A percentile compares a stretch with the other conserved stretches of the same genome.
Conservation (phyloP, 1,140 invertebrate genomes). For the Charaxes varanes region DNA sequence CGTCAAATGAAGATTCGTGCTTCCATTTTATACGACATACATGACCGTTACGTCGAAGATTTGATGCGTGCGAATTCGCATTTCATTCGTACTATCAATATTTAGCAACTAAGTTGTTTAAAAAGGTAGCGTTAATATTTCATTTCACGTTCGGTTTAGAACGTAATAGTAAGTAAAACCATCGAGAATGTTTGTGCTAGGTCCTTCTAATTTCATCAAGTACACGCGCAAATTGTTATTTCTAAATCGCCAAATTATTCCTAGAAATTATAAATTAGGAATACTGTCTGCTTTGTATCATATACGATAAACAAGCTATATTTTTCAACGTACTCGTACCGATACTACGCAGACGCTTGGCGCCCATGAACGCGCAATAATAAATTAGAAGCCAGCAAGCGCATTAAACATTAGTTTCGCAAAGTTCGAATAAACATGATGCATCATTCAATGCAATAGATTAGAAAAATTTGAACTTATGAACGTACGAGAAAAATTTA, state of each 20-base stretch:
- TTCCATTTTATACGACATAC: too few relatives aligned
- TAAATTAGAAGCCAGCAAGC: conserved; percentile 9
- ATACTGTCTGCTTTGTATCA: conserved; percentile 25
- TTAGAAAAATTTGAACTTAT: neutral
- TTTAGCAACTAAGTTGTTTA: too few relatives aligned
- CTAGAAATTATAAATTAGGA: conserved; percentile 10
- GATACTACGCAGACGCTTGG: conserved; percentile 20
- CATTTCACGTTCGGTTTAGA: too few relatives aligned
- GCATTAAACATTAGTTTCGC: conserved; percentile 5
- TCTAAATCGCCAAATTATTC: conserved; percentile 7
- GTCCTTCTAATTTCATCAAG: too few relatives aligned
- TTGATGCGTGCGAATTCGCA: too few relatives aligned
- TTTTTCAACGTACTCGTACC: conserved; percentile 19
- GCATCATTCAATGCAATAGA: conserved; percentile 2
- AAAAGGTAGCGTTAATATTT: too few relatives aligned
- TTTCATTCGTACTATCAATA: too few relatives aligned
- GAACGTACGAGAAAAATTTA: neutral
- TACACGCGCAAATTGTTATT: too few relatives aligned
- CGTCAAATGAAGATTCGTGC: too few relatives aligned
- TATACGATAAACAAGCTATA: conserved; percentile 20
- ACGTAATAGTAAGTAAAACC: too few relatives aligned
- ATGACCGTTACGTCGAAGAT: too few relatives aligned
- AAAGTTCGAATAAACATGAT: conserved; percentile 3
- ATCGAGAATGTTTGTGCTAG: too few relatives aligned
- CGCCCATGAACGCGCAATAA: conserved; percentile 11